Base-by-base conservation (phyloP, 1,140 invertebrate species). In the Drosophila nannoptera region DNA sequence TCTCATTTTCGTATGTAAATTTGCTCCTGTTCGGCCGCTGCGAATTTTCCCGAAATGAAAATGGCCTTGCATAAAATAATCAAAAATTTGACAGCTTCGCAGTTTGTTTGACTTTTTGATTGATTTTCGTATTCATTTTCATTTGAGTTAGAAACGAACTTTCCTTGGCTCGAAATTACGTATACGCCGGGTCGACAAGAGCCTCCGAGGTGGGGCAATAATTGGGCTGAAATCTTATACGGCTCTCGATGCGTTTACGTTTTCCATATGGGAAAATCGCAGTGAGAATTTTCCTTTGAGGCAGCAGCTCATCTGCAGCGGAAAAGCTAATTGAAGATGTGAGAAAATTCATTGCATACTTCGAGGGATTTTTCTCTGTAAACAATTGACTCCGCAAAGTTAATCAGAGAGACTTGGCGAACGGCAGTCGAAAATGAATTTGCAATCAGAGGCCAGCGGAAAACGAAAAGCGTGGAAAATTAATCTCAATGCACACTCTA, bases 51-150 rank as follows among this genome's bases (percentile, higher is more conserved):
- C 33, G 14, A 59, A 52, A 36, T 65, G 43, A 43, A 22, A 22
- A 22, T 22, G 1, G 1, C 22, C 3, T 22, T 22, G 22, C 22
- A 22, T 22, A 22, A 22, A 2, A 22, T 22, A 22, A n/a, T n/a
- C n/a, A n/a, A 22, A 22, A 22, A n/a, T 65, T 60, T 45, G 14
- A 14, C 7, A 63, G 32, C 9, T 22, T 66, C 14, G 49, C 32
- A 49, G 9, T 5, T 60, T 81, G 56, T 81, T 81, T 81, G 77
- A 78, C 60, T 83, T 78, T 81, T 49, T 66, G 78, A 83, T 82
- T 83, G 78, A 82, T 77, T 82, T 42, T 71, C 12, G 33, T 40
- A 45, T 66, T 12, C 40, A 40, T 61, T 35, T 22, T 22, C 22
- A 22, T 22, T 22, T 22, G 22, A 22, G 22, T 22, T 22, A 2